Conservation (phyloP, 2,797 vertebrate species). For the Heliangelus exortis region DNA sequence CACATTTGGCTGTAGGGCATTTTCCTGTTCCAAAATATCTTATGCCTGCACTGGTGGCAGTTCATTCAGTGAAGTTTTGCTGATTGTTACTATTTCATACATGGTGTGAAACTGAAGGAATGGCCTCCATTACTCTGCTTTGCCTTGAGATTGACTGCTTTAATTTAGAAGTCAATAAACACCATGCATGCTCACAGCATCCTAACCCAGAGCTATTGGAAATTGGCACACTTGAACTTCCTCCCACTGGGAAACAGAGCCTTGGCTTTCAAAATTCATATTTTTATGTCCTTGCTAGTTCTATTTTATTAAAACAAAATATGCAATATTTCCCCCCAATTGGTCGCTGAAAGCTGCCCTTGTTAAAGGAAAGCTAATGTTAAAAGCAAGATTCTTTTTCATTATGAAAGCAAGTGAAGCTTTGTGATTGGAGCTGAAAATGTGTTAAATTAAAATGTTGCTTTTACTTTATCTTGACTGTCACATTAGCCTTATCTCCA, state of each 20-base stretch:
- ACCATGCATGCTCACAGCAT: conserved; percentile 50
- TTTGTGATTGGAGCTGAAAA: conserved; percentile 18
- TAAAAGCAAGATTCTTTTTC: neutral
- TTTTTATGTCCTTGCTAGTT: conserved; percentile 36
- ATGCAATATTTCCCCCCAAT: fast-evolving
- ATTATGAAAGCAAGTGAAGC: neutral
- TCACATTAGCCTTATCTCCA: conserved; percentile 26
- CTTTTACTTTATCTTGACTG: conserved; percentile 24
- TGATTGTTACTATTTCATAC: conserved; percentile 21
- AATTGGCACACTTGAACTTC: conserved; percentile 52
- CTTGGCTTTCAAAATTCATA: conserved; percentile 51
- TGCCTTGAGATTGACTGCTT: conserved; percentile 55
- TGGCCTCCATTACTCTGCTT: neutral
- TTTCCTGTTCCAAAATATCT: neutral
- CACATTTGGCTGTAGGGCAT: neutral
- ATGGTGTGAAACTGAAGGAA: neutral
- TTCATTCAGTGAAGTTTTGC: neutral
- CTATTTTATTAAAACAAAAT: conserved; percentile 41
- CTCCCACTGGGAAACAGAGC: neutral
- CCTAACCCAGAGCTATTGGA: conserved; percentile 42
- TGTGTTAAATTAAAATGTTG: conserved; percentile 25
- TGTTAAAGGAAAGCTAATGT: neutral
- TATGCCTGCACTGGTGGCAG: neutral
- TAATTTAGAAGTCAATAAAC: conserved; percentile 71
- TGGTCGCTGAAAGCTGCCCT: neutral